Base-by-base conservation (phyloP, 1,140 invertebrate species). In the Aleiodes sp. region DNA sequence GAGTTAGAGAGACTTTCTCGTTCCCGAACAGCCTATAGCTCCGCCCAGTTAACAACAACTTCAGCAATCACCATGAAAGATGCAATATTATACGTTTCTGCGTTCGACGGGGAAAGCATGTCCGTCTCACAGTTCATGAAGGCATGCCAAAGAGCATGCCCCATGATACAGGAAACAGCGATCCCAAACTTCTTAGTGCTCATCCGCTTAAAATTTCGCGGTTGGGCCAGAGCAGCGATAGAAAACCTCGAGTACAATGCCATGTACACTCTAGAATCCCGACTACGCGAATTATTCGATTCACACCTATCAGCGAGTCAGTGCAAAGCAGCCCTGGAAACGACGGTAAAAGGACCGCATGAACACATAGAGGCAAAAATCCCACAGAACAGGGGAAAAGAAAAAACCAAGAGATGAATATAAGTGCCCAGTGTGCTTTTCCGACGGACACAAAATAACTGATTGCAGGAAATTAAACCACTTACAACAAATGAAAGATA, bases 251-350 rank as follows among this genome's bases (percentile, higher is more conserved):
- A 64, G 28, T 64, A 64, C 10, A 4, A 10, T 2, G 9, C 7
- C 2, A 12, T 64, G 2, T 2, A 43, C 4, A 14, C 12, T 12
- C 10, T 65, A 2, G 63, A 65, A 46, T 14, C 7, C 7, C 7
- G 9, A 10, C 16, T 65, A 29, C 63, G 63, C 24, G 41, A 14
- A 9, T n/a, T 65, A 2, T 65, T 52, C 16, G 63, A 52, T 26
- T 9, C 35, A 6, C 24, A 41, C 2, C 14, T 35, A 9, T 21
- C 61, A 10, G 61, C n/a, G 16, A 41, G 12, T 6, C 63, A 65
- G 19, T 65, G 41, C 29, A 65, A 65, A 31, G 63, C 63, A 1
- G 63, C 41, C 3, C 52, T 65, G 16, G 63, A 65, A 28, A 46
- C 28, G 28, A 52, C 52, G 10, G 2, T 24, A 19, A 46, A 28